phyloP scores from a whole-genome alignment of 2,797 vertebrate genomes.

The Bradypus variegatus region DNA sequence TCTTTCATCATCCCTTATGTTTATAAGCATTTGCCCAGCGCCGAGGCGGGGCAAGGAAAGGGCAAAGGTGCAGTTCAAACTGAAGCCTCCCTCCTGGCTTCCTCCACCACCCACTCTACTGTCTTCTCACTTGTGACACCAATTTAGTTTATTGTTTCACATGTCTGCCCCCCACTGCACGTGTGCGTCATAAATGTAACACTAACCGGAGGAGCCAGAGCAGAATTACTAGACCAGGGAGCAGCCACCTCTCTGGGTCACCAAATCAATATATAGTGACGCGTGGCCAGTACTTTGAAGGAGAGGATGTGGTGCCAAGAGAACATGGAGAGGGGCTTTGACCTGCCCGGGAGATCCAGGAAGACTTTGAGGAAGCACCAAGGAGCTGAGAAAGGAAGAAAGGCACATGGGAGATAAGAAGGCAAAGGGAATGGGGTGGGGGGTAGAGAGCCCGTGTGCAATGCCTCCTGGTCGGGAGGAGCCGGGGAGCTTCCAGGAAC shows the following conservation, averaged over 20 bases:
- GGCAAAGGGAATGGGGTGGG: neutral
- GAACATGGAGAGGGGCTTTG: neutral
- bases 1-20: neutral
- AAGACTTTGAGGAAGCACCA: neutral
- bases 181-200: neutral
- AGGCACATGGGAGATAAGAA: neutral
- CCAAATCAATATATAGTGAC: neutral
- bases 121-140: neutral
- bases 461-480: neutral
- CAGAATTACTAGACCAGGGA: neutral
- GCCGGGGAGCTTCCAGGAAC: neutral
- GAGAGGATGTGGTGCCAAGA: neutral
- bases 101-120: no score
- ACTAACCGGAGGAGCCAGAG: neutral
- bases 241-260: no score
- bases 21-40: no score
- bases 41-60: neutral
- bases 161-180: neutral
- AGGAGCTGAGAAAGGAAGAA: neutral
- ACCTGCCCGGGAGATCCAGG: neutral
- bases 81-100: fast-evolving
- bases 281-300: neutral
- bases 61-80: neutral
- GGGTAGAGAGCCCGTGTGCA: neutral
- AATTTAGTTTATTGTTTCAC: neutral